Conservation (phyloP, 2,113 vertebrate species). For the Melanerpes aurifrons region DNA sequence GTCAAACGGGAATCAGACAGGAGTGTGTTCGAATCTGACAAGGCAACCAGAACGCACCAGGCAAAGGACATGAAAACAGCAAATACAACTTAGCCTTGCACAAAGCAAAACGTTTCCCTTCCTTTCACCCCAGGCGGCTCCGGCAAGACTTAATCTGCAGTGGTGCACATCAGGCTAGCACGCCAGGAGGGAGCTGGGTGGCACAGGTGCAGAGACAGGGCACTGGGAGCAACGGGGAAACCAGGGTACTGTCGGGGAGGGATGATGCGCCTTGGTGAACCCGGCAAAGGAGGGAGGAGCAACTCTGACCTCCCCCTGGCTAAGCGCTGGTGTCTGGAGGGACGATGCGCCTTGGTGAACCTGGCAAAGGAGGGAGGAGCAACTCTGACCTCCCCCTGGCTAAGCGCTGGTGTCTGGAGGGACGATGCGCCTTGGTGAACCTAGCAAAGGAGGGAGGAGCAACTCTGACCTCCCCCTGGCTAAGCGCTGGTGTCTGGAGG, state of each 20-base stretch:
- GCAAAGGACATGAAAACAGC: fast-evolving
- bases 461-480: too few relatives aligned
- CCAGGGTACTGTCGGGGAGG: fast-evolving
- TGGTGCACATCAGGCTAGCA: fast-evolving
- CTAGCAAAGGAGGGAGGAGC: too few relatives aligned
- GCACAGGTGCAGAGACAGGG: background rate
- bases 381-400: fast-evolving
- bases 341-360: fast-evolving
- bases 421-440: too few relatives aligned
- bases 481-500: too few relatives aligned
- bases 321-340: too few relatives aligned
- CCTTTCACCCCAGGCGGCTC: background rate
- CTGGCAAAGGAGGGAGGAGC: background rate
- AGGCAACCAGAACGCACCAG: background rate
- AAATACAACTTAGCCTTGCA: background rate
- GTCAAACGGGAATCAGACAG: background rate
- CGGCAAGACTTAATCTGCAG: too few relatives aligned
- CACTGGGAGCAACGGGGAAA: too few relatives aligned
- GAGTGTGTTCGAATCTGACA: fast-evolving
- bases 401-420: too few relatives aligned
- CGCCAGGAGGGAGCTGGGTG: fast-evolving
- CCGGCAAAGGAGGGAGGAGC: too few relatives aligned
- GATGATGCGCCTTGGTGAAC: too few relatives aligned
- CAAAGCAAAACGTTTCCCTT: background rate
- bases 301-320: too few relatives aligned